Evolutionary conservation across 2,113 vertebrate genomes (phyloP).

Genomic region (Falco punctatus): DNA sequence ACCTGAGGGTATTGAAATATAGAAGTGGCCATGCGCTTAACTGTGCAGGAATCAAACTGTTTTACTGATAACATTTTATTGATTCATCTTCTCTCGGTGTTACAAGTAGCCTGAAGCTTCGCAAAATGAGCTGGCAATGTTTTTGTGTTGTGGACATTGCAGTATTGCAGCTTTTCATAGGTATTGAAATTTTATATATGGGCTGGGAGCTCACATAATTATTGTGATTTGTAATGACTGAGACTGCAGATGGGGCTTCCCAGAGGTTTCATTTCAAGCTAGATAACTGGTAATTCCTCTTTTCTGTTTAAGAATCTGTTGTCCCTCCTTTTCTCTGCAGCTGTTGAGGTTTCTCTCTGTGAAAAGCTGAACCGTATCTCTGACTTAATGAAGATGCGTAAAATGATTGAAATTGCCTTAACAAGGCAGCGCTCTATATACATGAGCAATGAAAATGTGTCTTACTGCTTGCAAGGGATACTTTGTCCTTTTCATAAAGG

Average conservation of each 20-base stretch:
- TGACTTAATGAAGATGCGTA: slow-evolving; percentile 41
- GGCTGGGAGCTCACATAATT: slow-evolving; percentile 29
- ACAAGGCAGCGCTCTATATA: not conserved
- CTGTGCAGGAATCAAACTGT: slow-evolving; percentile 66
- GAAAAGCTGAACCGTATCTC: slow-evolving; percentile 16
- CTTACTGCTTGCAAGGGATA: not conserved
- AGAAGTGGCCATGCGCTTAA: slow-evolving; percentile 55
- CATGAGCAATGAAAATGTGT: not conserved
- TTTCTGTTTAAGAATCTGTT: slow-evolving; percentile 54
- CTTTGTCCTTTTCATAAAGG: slow-evolving; percentile 21
- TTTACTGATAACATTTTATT: slow-evolving; percentile 68
- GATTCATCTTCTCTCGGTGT: slow-evolving; percentile 56
- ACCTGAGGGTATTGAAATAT: slow-evolving; percentile 59
- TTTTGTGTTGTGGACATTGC: slow-evolving; percentile 23
- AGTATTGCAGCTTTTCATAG: not conserved
- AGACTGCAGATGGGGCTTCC: slow-evolving; percentile 58
- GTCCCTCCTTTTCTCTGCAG: slow-evolving; percentile 52
- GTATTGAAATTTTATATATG: slow-evolving; percentile 23
- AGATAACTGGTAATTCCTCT: slow-evolving; percentile 53
- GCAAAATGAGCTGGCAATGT: slow-evolving; percentile 15
- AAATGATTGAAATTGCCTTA: slow-evolving; percentile 30
- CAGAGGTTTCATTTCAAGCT: slow-evolving; percentile 67
- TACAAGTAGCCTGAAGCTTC: slow-evolving; percentile 58
- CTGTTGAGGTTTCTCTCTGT: slow-evolving; percentile 33
- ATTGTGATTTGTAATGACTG: slow-evolving; percentile 41